Evolutionary conservation across 2,888 invertebrate genomes (phyloP).

Genomic region (Drosophila pseudotalamancana): DNA sequence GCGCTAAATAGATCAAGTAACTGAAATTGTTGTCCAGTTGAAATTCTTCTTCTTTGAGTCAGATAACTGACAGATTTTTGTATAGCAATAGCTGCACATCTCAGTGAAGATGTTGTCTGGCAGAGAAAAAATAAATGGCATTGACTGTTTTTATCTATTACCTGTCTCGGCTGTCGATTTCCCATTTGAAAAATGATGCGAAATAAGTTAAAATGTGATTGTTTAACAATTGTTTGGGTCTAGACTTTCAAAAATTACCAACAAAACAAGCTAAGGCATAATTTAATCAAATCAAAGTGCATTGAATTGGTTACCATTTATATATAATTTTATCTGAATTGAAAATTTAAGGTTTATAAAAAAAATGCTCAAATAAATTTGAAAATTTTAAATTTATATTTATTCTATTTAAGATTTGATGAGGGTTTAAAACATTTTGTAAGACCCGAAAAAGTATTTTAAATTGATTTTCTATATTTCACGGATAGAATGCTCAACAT

Average conservation of each 20-base stretch:
- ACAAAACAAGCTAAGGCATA: neutral
- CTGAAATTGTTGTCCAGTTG: neutral
- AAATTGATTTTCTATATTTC: constrained; percentile 1
- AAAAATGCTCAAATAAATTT: neutral
- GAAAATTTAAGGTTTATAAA: neutral
- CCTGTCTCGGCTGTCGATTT: constrained; percentile 8
- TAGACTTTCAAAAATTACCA: neutral
- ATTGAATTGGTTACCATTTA: neutral
- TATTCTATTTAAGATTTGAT: neutral
- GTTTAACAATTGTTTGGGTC: neutral
- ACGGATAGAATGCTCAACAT: neutral
- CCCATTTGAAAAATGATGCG: constrained; percentile 5
- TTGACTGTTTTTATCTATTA: constrained; percentile 11
- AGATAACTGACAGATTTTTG: neutral
- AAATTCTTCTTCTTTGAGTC: neutral
- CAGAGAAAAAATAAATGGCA: constrained; percentile 3
- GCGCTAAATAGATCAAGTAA: constrained; percentile 11
- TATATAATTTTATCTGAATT: no score
- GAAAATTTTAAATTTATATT: neutral
- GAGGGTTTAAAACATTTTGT: no score
- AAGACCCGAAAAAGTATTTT: neutral
- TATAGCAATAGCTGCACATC: neutral
- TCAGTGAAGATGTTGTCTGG: neutral
- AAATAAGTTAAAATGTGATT: neutral
- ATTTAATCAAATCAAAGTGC: neutral